phyloP scores from a whole-genome alignment of 2,888 invertebrate species.

The Himalopsyche tibetana region DNA sequence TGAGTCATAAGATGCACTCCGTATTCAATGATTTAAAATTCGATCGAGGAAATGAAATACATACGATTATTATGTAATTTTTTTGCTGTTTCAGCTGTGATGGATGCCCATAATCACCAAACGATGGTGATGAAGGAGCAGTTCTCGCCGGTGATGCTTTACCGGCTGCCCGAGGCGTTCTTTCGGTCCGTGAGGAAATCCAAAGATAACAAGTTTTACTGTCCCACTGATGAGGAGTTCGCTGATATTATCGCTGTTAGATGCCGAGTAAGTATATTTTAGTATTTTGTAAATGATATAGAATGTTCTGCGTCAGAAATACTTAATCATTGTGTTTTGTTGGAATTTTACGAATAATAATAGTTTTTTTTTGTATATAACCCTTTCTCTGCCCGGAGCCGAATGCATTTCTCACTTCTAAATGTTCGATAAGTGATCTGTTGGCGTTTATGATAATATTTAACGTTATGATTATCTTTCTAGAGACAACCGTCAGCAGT shows the following conservation, averaged over 20 bases:
- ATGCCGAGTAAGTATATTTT: background rate
- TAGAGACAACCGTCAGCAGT: background rate
- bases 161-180: background rate
- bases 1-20: too few relatives aligned
- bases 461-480: background rate
- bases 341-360: background rate
- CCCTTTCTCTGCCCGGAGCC: background rate
- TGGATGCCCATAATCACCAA: background rate
- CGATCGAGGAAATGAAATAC: background rate
- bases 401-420: background rate
- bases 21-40: too few relatives aligned
- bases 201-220: constrained; percentile 2
- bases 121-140: background rate
- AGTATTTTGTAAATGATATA: background rate
- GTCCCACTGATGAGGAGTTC: background rate
- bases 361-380: background rate
- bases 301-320: too few relatives aligned
- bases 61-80: background rate
- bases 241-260: background rate
- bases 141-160: background rate
- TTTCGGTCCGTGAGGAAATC: background rate
- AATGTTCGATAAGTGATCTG: background rate
- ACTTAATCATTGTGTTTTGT: too few relatives aligned
- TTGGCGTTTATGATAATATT: background rate
- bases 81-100: background rate